phyloP scores from a whole-genome alignment of 2,113 vertebrate species.

The Colossoma macropomum region DNA sequence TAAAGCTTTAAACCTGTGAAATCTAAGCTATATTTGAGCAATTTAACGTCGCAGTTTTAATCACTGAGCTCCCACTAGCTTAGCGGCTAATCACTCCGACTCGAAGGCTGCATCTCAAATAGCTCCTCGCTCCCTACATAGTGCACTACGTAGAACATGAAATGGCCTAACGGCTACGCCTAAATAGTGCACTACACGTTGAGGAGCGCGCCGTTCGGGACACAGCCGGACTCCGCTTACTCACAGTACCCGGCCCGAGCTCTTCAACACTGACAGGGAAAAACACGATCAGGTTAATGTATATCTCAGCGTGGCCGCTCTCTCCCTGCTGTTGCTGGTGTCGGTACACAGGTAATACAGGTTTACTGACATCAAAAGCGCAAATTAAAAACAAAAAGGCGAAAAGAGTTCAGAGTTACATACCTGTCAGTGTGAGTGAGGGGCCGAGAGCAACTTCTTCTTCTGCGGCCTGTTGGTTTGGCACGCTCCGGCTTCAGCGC shows the following conservation, averaged over 20 bases:
- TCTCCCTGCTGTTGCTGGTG: background rate
- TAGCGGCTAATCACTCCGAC: background rate
- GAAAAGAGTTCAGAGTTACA: slow-evolving; percentile 8
- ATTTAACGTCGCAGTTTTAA: background rate
- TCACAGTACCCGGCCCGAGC: background rate
- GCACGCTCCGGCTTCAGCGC: background rate
- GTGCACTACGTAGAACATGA: background rate
- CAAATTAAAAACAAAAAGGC: background rate
- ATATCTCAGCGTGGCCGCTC: too few species aligned
- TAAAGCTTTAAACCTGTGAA: background rate
- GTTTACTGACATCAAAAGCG: background rate
- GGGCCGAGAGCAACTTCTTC: slow-evolving; percentile 30
- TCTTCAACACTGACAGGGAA: background rate
- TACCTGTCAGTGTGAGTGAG: slow-evolving; percentile 72
- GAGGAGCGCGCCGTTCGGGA: background rate
- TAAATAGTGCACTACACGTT: background rate
- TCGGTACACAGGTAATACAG: too few species aligned
- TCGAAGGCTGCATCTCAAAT: background rate
- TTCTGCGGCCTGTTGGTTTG: background rate
- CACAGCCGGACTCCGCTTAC: background rate
- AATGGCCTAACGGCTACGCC: background rate
- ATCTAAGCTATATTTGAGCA: background rate
- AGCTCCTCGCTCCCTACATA: background rate
- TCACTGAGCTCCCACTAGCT: background rate
- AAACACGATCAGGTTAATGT: background rate